These are phyloP conservation scores for Subacronicta megacephala DNA, from an alignment of 2,888 invertebrate species.

Conservation along the genomic window DNA sequence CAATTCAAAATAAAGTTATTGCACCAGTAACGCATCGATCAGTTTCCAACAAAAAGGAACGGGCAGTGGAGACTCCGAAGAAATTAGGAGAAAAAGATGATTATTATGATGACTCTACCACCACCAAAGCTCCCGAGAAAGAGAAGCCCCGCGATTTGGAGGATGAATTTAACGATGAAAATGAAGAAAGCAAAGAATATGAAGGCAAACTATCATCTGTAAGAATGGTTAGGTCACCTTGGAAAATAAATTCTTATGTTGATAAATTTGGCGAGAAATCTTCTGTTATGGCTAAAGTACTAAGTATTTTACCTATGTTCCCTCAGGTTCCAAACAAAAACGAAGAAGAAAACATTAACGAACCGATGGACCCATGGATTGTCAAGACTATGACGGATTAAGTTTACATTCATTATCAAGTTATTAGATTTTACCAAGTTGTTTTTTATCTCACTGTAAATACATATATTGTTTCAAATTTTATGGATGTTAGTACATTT, in stretches of 20 bases:
- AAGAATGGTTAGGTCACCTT: conserved; percentile 68
- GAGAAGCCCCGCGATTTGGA: conserved; percentile 49
- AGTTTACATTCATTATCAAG: conserved; percentile 1
- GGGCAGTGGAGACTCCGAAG: conserved; percentile 43
- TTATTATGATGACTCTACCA: conserved; percentile 68
- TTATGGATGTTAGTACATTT: conserved; percentile 29
- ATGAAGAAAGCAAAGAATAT: conserved; percentile 66
- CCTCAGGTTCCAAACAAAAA: conserved; percentile 60
- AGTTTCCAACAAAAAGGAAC: conserved; percentile 52
- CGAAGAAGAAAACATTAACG: not conserved
- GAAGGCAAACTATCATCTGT: conserved; percentile 46
- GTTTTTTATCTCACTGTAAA: conserved; percentile 14
- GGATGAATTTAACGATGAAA: conserved; percentile 65
- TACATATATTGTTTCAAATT: conserved; percentile 14
- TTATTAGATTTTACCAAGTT: conserved; percentile 3
- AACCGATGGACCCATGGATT: conserved; percentile 11
- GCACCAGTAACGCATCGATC: conserved; percentile 27
- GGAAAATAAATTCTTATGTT: conserved; percentile 56
- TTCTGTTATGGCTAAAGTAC: conserved; percentile 57
- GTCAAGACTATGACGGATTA: not conserved
- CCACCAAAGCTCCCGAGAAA: conserved; percentile 54
- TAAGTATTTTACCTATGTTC: conserved; percentile 72
- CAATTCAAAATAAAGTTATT: conserved; percentile 54
- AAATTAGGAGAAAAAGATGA: conserved; percentile 64
- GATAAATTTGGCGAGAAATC: conserved; percentile 64